Evolutionary conservation across 2,113 vertebrate species (phyloP), one percentile per base, ranked within the genome.

Genomic region (Vireo altiloquus): DNA sequence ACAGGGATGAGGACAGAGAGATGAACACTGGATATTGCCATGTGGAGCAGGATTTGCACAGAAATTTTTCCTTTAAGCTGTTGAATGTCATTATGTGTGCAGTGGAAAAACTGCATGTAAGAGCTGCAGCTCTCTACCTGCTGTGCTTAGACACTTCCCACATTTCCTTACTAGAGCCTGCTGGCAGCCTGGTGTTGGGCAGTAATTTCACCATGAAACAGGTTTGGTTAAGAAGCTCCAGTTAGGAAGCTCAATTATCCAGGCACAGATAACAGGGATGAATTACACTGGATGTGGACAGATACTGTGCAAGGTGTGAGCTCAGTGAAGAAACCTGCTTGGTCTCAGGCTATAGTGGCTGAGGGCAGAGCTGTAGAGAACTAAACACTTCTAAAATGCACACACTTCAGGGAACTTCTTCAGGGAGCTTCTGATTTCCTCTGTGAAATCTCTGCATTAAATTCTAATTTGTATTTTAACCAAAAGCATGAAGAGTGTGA

Each of bases 1-100:
- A 44, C 28, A 65, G 61, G 3, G 4, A 4, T 15, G 49, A 37
- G 61, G 24, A 33, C 39, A 71, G 47, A 50, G 47, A 28, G 66
- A 49, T 28, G 21, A 50, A 28, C 22, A 28, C n/a, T n/a, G 21
- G 20, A 21, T 61, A 11, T 1, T 63, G 50, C 66, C 15, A 49
- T 4, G 7, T 25, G 27, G 39, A 44, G 20, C 0, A 0, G 7
- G 23, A 50, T 42, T 76, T 78, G 65, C n/a, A 8, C 10, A 27
- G 31, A 35, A 17, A 27, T 3, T 56, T 71, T 82, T 33, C 31
- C 82, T 68, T 80, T 24, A 44, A 61, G 72, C 17, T 77, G n/a
- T 61, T 37, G 9, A 53, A 65, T 10, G 1, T 13, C 0, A 3
- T 54, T 42, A n/a, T 2, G 9, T 54, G 13, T 19, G 44, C 13